A percentile compares a stretch with the other conserved stretches of the same genome.
phyloP scores from a whole-genome alignment of 2,888 invertebrate species.

The Drosophila eohydei region DNA sequence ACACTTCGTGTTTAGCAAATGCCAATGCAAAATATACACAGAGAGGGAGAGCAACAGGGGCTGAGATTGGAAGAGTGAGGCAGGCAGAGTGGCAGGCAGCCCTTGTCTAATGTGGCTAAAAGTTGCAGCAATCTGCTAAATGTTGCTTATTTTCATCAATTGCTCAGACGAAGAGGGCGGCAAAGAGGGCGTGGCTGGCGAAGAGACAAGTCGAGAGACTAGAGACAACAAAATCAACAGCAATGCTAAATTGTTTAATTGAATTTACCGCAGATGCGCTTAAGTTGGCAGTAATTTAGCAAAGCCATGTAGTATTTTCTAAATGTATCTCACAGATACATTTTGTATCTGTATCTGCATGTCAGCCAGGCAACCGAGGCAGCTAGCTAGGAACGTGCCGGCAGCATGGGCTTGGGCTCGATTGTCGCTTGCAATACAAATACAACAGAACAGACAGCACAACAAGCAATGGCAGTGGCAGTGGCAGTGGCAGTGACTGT shows the following conservation, averaged over 20 bases:
- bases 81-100: not conserved
- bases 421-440: slow-evolving; percentile 64
- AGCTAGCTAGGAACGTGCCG: slow-evolving; percentile 52
- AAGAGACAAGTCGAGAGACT: not conserved
- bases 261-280: slow-evolving; percentile 80
- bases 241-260: slow-evolving; percentile 77
- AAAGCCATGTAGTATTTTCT: slow-evolving; percentile 58
- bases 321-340: slow-evolving; percentile 34
- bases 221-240: slow-evolving; percentile 69
- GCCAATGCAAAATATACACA: slow-evolving; percentile 46
- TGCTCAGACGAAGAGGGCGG: not conserved
- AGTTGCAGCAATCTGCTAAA: slow-evolving; percentile 56
- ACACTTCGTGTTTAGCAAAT: slow-evolving; percentile 75
- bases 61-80: not conserved
- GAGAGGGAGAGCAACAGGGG: not conserved
- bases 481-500: slow-evolving; percentile 4
- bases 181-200: not conserved
- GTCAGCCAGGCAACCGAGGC: slow-evolving; percentile 6
- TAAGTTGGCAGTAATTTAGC: slow-evolving; percentile 77
- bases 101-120: slow-evolving; percentile 40
- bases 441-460: slow-evolving; percentile 6
- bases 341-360: slow-evolving; percentile 37
- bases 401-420: slow-evolving; percentile 64
- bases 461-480: slow-evolving; percentile 16
- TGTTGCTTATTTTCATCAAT: slow-evolving; percentile 64